A percentile compares a stretch with the other conserved stretches of the same genome.
Conservation (phyloP, 2,113 vertebrate genomes). For the Odobenus rosmarus region DNA sequence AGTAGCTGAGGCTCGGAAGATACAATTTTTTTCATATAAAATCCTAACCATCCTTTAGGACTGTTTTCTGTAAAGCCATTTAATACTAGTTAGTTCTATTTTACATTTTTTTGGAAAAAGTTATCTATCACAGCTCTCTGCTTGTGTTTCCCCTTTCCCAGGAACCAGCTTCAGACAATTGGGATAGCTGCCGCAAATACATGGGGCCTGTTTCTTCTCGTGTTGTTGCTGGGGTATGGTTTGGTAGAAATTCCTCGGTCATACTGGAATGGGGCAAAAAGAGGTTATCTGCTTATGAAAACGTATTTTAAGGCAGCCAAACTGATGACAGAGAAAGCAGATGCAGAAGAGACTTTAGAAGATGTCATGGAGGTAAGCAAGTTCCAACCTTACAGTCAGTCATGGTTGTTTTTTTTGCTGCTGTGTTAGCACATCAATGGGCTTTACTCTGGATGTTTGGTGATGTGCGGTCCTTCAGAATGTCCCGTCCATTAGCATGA, state of each 20-base stretch:
- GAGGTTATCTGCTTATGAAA: slow-evolving; percentile 91
- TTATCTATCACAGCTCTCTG: background rate
- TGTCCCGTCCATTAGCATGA: background rate
- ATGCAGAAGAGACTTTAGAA: slow-evolving; percentile 93
- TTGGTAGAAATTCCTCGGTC: slow-evolving; percentile 97
- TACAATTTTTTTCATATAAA: slow-evolving; percentile 17
- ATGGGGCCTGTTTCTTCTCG: slow-evolving; percentile 96
- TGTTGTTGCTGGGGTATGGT: slow-evolving; percentile 94
- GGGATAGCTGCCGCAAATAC: slow-evolving; percentile 96
- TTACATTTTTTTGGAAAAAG: background rate
- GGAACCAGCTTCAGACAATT: slow-evolving; percentile 93
- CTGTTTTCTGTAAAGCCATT: background rate
- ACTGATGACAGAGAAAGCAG: slow-evolving; percentile 93
- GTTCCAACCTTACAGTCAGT: background rate
- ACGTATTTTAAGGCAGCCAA: slow-evolving; percentile 96
- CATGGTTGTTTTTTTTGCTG: background rate
- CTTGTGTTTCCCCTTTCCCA: slow-evolving; percentile 73
- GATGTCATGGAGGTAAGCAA: slow-evolving; percentile 93
- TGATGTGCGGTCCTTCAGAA: background rate
- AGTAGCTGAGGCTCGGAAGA: background rate
- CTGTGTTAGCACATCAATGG: background rate
- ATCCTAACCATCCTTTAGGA: background rate
- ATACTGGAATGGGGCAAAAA: slow-evolving; percentile 93
- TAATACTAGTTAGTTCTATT: background rate
- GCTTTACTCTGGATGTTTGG: background rate